These are phyloP conservation scores for Dryas iulia DNA, from an alignment of 1,140 invertebrate genomes.

Conservation along the genomic window DNA sequence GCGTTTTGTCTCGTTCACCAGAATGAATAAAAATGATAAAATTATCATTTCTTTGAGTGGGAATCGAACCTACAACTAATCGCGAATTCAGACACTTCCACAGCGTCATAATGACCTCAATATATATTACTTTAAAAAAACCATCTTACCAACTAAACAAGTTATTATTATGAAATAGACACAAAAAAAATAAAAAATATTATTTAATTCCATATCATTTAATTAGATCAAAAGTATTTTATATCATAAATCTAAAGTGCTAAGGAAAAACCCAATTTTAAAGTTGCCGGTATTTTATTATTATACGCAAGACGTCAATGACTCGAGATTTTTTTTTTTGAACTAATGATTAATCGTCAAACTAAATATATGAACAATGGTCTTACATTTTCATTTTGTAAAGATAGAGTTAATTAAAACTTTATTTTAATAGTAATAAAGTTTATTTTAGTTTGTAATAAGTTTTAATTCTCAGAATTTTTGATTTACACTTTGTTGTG, in stretches of 20 bases:
- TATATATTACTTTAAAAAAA: no score
- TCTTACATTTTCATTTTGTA: background rate
- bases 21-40: no score
- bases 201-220: background rate
- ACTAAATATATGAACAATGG: constrained; percentile 20
- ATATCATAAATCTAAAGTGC: background rate
- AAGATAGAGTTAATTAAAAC: background rate
- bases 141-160: no score
- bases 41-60: no score
- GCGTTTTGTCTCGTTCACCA: no score
- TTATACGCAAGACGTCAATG: constrained; percentile 11
- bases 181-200: background rate
- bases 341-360: constrained; percentile 17
- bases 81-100: no score
- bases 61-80: no score
- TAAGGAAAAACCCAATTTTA: constrained; percentile 9
- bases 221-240: background rate
- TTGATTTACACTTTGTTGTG: constrained; percentile 7
- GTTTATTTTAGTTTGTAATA: background rate
- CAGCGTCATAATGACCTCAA: no score
- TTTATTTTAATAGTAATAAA: background rate
- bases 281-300: background rate
- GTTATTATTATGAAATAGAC: background rate
- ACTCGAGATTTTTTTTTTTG: constrained; percentile 19
- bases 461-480: background rate